Evolutionary conservation across 1,140 invertebrate species (phyloP).

Genomic region (Apis cerana): DNA sequence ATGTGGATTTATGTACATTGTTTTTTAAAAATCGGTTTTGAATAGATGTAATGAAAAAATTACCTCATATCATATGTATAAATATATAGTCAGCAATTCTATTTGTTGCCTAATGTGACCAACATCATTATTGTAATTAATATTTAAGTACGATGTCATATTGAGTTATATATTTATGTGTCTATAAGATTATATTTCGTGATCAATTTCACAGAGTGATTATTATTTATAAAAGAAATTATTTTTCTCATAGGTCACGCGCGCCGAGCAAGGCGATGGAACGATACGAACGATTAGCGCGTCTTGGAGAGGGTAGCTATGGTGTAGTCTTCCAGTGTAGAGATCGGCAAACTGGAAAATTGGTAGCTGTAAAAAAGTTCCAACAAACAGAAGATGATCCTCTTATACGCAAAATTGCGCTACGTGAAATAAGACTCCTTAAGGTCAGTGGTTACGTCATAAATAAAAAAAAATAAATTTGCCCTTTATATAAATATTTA

Average conservation of each 20-base stretch:
- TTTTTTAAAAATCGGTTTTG: too few relatives aligned
- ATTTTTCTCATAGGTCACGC: conserved; percentile 84
- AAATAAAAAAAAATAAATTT: background rate
- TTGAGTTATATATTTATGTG: background rate
- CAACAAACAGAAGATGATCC: conserved; percentile 99
- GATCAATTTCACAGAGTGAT: background rate
- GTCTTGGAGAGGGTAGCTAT: conserved; percentile 99
- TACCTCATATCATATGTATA: too few relatives aligned
- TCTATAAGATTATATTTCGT: background rate
- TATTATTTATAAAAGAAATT: conserved; percentile 29
- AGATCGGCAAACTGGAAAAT: conserved; percentile 96
- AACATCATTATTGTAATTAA: background rate
- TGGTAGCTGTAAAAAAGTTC: conserved; percentile 99
- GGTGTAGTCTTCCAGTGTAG: conserved; percentile 99
- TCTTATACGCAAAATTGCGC: conserved; percentile 98
- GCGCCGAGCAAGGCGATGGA: conserved; percentile 96
- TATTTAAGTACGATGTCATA: background rate
- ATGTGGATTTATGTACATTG: too few relatives aligned
- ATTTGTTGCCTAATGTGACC: background rate
- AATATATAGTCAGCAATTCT: background rate
- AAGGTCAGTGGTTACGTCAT: conserved; percentile 86
- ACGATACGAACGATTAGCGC: conserved; percentile 97
- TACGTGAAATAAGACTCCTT: conserved; percentile 97
- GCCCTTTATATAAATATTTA: background rate
- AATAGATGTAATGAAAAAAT: too few relatives aligned